Evolutionary conservation across 2,888 invertebrate species (phyloP).

Genomic region (Prenolepis imparis): DNA sequence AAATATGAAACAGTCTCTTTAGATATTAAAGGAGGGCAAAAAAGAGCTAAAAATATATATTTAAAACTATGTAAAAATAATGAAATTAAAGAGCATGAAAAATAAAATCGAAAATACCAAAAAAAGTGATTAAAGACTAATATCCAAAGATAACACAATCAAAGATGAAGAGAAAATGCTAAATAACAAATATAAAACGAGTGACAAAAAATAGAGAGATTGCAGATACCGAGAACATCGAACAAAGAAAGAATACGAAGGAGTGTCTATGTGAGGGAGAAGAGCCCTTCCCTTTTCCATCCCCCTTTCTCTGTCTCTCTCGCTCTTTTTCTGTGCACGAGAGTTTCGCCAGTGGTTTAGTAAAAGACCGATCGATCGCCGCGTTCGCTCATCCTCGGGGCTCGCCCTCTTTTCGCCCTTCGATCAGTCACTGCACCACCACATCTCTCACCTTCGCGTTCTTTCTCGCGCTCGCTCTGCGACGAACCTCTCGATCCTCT

Average conservation of each 20-base stretch:
- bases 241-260: slow-evolving; percentile 51
- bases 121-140: background rate
- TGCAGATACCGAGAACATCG: slow-evolving; percentile 5
- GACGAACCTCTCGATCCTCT: background rate
- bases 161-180: background rate
- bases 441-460: slow-evolving; percentile 56
- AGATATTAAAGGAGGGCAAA: background rate
- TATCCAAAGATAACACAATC: background rate
- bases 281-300: slow-evolving; percentile 10
- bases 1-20: background rate
- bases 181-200: slow-evolving; percentile 15
- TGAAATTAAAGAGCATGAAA: background rate
- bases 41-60: background rate
- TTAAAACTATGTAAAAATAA: background rate
- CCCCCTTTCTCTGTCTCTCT: too few relatives aligned
- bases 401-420: slow-evolving; percentile 46
- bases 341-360: slow-evolving; percentile 73
- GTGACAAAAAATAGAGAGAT: background rate
- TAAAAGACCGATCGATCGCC: slow-evolving; percentile 80
- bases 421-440: slow-evolving; percentile 52
- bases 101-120: background rate
- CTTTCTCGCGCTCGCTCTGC: slow-evolving; percentile 44
- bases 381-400: slow-evolving; percentile 74
- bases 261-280: slow-evolving; percentile 65
- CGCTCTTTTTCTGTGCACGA: slow-evolving; percentile 59